phyloP scores from a whole-genome alignment of 2,888 invertebrate genomes.

The Sinhomidia bicolor region DNA sequence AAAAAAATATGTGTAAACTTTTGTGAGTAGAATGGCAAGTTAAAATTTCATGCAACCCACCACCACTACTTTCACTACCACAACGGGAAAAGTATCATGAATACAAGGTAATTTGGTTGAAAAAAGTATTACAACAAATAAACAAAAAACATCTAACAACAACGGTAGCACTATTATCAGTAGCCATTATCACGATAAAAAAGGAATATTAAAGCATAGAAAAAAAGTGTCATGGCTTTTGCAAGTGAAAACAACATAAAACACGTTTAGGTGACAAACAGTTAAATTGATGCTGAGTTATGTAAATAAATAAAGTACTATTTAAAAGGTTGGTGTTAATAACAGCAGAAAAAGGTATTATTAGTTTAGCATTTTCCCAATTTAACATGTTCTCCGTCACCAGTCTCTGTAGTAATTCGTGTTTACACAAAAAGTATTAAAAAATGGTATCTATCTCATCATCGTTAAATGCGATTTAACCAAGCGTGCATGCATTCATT shows the following conservation, averaged over 20 bases:
- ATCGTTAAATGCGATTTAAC: not conserved
- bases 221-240: not conserved
- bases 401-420: not conserved
- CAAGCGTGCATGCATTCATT: not conserved
- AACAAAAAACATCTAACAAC: slow-evolving; percentile 5
- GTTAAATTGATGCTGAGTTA: too few relatives aligned
- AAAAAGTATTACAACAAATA: not conserved
- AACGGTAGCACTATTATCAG: too few relatives aligned
- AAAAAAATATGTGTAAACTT: not conserved
- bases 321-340: too few relatives aligned
- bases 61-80: too few relatives aligned
- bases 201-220: not conserved
- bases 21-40: not conserved
- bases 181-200: too few relatives aligned
- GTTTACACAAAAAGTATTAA: not conserved
- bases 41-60: slow-evolving; percentile 18
- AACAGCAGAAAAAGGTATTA: too few relatives aligned
- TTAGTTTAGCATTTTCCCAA: too few relatives aligned
- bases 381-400: too few relatives aligned
- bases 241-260: too few relatives aligned
- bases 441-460: not conserved
- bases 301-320: too few relatives aligned
- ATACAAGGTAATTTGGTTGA: not conserved
- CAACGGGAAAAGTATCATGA: not conserved
- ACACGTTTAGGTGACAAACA: too few relatives aligned